Evolutionary conservation across 2,113 vertebrate genomes (phyloP), one percentile per base, ranked within the genome.

Genomic region (Eclectus roratus): DNA sequence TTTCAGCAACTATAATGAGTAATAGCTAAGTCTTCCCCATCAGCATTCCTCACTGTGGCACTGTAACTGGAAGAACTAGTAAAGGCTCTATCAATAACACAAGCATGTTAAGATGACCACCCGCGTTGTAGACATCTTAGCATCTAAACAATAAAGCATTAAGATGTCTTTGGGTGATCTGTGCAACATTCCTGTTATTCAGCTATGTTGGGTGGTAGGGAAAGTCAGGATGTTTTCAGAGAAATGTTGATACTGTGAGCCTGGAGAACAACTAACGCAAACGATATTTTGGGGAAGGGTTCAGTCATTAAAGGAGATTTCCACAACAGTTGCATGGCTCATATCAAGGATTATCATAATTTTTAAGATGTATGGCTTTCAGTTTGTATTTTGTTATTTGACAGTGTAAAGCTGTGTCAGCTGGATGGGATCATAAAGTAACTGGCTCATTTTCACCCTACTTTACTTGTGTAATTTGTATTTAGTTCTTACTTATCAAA

Each of bases 381-480:
- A 56, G 23, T 7, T 44, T 49, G 17, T 47, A 19, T 79, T 66
- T 68, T 58, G 11, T 78, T 76, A 79, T 66, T 29, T 88, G 52
- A 13, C 6, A 41, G 13, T 52, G 23, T 20, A 69, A 18, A 1
- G 11, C 17, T 10, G 11, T 9, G 5, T 21, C 74, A 77, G 28
- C n/a, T 74, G 46, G 17, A 19, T 77, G n/a, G 19, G 9, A 64
- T 50, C 29, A 46, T 89, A 77, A 50, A 44, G 24, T 44, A 64
- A 43, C 28, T 18, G 55, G 3, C 28, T 80, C 28, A 29, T 74
- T 85, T 86, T 70, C 37, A 70, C 41, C 24, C 21, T 46, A 3
- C 50, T 89, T 80, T 78, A 13, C 37, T 80, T 78, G n/a, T 37
- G 8, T 56, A 49, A 85, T 86, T 89, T 79, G 15, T 84, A 63